A percentile compares a stretch with the other conserved stretches of the same genome.
Evolutionary conservation across 2,113 vertebrate genomes (phyloP).

Genomic region (Eleginops maclovinus): DNA sequence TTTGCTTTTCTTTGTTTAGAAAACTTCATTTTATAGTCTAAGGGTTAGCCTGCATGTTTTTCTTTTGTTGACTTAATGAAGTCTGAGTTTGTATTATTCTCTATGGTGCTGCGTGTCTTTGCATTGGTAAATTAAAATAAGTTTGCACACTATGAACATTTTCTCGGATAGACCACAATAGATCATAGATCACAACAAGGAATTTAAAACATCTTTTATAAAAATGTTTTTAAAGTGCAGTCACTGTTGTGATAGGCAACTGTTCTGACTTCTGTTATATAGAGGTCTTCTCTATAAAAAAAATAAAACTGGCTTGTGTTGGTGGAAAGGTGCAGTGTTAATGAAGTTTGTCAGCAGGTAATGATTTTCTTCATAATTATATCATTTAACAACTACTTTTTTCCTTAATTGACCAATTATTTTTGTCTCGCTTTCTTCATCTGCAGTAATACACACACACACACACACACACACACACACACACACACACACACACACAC

Average conservation of each 20-base stretch:
- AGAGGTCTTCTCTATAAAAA: too few species aligned
- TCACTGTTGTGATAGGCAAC: not conserved
- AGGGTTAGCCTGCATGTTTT: not conserved
- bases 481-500: not conserved
- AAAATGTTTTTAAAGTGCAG: not conserved
- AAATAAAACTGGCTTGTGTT: too few species aligned
- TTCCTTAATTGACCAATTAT: too few species aligned
- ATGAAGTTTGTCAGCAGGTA: too few species aligned
- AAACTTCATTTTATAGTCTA: not conserved
- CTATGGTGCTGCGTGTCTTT: not conserved
- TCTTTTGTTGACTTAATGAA: not conserved
- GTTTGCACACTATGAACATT: not conserved
- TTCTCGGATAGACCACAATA: not conserved
- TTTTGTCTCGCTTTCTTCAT: not conserved
- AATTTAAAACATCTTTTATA: too few species aligned
- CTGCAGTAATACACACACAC: not conserved
- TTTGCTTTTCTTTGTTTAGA: conserved; percentile 6
- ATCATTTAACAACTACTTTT: too few species aligned
- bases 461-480: not conserved
- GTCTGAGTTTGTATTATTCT: not conserved
- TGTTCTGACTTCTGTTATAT: not conserved
- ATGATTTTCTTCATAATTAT: too few species aligned
- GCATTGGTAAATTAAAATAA: not conserved
- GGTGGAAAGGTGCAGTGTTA: too few species aligned
- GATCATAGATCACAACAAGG: too few species aligned